Evolutionary conservation across 2,888 invertebrate species (phyloP), one percentile per base, ranked within the genome.

Genomic region (Abrostola triplasia): DNA sequence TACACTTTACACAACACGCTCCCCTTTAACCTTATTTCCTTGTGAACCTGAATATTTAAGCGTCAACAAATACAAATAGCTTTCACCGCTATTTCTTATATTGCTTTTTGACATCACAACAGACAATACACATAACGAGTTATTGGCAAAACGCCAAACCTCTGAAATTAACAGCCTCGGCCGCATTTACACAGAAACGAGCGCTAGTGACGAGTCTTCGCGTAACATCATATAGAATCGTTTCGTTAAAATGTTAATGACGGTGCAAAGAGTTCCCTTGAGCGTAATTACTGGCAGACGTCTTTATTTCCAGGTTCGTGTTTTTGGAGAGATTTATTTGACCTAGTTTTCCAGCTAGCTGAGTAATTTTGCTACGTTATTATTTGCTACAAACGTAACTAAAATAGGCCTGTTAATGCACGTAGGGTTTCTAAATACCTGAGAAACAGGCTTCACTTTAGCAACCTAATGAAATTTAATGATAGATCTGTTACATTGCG

Each of bases 191-290:
- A 73, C 69, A 50, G 54, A 57, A 51, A 58, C 62, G 64, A 61
- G 63, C 55, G 56, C 12, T 48, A 65, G 41, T 57, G 55, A 64
- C 50, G 58, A 65, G 54, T n/a, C 37, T 36, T 38, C 49, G 24
- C 58, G 48, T 61, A 56, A 55, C 44, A 41, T 53, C 48, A 64
- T 50, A 44, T 7, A 24, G 8, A 63, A 51, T 24, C 47, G 53
- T 79, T 76, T 79, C 71, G 76, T 76, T 79, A 78, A 60, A 78
- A 67, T 61, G 54, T 8, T 78, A 76, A 76, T 76, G 63, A 58
- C 60, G 24, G 47, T 44, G 54, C 13, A 52, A 70, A 61, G 67
- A 13, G 59, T 51, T 66, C 63, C 42, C 60, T 57, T 59, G 59
- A 52, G 56, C 36, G 52, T 71, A 63, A 71, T 71, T 72, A 67